These are phyloP conservation scores for Hemaris fuciformis DNA, from an alignment of 2,888 invertebrate genomes.

Conservation along the genomic window DNA sequence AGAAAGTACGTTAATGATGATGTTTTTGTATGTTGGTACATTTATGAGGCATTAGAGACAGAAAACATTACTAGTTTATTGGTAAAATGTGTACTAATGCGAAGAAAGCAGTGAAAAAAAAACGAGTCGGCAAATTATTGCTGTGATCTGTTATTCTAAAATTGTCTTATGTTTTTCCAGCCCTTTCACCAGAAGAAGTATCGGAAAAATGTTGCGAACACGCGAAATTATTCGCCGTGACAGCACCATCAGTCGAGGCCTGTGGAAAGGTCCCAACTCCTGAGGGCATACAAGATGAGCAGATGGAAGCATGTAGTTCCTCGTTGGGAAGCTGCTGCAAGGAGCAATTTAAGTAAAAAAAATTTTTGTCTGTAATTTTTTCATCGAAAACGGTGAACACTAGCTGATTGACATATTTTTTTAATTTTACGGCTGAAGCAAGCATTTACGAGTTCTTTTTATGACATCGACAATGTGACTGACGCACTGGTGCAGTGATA, in stretches of 20 bases:
- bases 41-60: too few species aligned
- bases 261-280: constrained; percentile 45
- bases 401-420: too few species aligned
- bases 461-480: too few species aligned
- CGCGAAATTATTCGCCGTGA: constrained; percentile 42
- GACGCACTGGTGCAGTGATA: too few species aligned
- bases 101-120: neutral
- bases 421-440: too few species aligned
- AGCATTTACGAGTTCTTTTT: too few species aligned
- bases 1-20: too few species aligned
- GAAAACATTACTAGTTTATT: too few species aligned
- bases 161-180: constrained; percentile 29
- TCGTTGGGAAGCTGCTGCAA: constrained; percentile 51
- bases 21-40: too few species aligned
- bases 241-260: constrained; percentile 28
- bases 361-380: neutral
- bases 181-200: constrained; percentile 49
- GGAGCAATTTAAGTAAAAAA: constrained; percentile 48
- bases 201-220: constrained; percentile 55
- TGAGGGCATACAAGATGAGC: constrained; percentile 47
- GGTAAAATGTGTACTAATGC: too few species aligned
- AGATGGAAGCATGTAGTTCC: constrained; percentile 40
- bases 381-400: too few species aligned
- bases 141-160: neutral
- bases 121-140: neutral